phyloP scores from a whole-genome alignment of 2,797 vertebrate species.

The Eulemur coronatus region DNA sequence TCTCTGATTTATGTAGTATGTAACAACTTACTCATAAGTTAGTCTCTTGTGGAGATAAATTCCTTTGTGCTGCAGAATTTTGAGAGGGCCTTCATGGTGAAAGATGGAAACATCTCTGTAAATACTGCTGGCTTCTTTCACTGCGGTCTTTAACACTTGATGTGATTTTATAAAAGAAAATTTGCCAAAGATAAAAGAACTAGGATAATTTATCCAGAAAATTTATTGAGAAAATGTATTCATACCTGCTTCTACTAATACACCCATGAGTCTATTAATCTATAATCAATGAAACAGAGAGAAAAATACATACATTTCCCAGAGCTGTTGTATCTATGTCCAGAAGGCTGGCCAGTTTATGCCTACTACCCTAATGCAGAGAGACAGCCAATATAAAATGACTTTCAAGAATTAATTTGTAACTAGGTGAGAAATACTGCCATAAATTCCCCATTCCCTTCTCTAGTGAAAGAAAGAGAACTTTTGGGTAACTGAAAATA shows the following conservation, averaged over 20 bases:
- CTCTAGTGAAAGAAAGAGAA: not conserved
- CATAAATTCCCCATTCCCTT: not conserved
- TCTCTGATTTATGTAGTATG: too few species aligned
- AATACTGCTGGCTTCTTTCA: not conserved
- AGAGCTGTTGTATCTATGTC: not conserved
- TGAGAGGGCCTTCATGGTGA: not conserved
- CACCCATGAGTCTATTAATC: not conserved
- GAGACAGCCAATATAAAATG: not conserved
- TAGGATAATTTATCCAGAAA: not conserved
- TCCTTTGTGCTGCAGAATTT: not conserved
- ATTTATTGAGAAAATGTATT: not conserved
- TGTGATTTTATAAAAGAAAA: constrained; percentile 8
- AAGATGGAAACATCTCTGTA: not conserved
- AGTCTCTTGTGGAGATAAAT: not conserved
- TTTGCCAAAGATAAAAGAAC: not conserved
- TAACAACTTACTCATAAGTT: not conserved
- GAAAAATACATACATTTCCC: not conserved
- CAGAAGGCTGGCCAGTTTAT: not conserved
- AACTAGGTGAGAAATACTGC: not conserved
- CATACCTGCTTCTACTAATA: not conserved
- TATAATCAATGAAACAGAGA: not conserved
- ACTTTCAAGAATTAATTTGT: not conserved
- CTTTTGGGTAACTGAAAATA: not conserved
- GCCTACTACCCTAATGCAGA: not conserved
- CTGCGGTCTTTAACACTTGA: not conserved